Percentiles rank a stretch among this genome's conserved stretches.
These are phyloP conservation scores for Clarias macrocephalus DNA, from an alignment of 2,113 vertebrate species.

Conservation along the genomic window DNA sequence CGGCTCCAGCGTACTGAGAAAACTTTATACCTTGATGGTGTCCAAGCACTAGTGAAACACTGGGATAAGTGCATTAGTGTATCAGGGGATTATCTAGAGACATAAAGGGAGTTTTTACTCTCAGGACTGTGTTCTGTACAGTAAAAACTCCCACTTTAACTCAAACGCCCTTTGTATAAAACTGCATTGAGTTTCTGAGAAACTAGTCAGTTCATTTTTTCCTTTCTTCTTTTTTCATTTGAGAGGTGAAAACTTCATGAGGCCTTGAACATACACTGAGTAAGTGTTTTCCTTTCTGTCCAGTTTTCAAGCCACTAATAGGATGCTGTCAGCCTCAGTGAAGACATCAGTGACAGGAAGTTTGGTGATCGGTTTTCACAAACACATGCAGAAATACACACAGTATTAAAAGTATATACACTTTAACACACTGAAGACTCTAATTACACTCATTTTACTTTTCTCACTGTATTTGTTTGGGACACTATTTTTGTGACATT, in stretches of 20 bases:
- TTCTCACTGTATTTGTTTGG: no score
- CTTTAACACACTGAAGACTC: no score
- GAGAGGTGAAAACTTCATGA: background rate
- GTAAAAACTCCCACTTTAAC: no score
- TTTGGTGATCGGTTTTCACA: background rate
- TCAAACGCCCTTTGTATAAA: no score
- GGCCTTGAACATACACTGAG: background rate
- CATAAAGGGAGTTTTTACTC: no score
- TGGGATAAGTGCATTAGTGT: no score
- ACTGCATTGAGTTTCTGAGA: background rate
- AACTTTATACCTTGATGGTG: no score
- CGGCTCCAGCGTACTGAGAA: no score
- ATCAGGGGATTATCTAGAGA: no score
- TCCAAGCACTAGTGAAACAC: no score
- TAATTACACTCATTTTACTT: no score
- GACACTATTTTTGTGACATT: background rate
- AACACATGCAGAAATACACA: background rate
- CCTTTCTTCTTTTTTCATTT: background rate
- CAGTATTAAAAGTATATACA: rapidly evolving
- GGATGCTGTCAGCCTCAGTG: background rate
- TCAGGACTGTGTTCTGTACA: no score
- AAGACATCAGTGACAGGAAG: background rate
- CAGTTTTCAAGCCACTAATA: background rate
- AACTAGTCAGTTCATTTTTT: background rate
- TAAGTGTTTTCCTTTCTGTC: background rate